phyloP scores from a whole-genome alignment of 2,888 invertebrate species.

The Conistra vaccinii region DNA sequence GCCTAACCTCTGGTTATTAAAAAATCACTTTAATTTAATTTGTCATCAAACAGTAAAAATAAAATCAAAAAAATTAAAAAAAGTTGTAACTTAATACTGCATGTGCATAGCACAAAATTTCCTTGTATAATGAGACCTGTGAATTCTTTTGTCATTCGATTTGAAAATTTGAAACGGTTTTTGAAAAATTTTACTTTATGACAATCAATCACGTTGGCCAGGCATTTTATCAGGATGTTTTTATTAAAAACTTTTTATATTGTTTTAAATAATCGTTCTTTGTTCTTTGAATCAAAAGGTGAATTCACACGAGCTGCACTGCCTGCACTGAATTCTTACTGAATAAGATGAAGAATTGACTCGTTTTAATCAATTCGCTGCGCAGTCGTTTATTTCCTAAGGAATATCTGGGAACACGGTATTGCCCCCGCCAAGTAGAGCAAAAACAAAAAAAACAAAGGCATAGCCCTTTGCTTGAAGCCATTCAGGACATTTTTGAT shows the following conservation, averaged over 20 bases:
- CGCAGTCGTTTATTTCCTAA: too few species aligned
- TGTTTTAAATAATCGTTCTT: not conserved
- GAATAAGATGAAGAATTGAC: too few species aligned
- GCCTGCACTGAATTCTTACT: too few species aligned
- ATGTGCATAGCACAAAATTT: conserved; percentile 81
- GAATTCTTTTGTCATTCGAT: conserved; percentile 72
- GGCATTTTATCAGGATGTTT: not conserved
- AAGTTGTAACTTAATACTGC: conserved; percentile 60
- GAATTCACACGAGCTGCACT: not conserved
- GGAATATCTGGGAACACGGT: too few species aligned
- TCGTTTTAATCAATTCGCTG: too few species aligned
- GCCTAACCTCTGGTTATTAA: conserved; percentile 71
- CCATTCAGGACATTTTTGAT: too few species aligned
- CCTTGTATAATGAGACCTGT: conserved; percentile 66
- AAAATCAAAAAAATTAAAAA: conserved; percentile 64
- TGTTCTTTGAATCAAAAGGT: not conserved
- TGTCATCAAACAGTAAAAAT: conserved; percentile 73
- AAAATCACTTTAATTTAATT: conserved; percentile 73
- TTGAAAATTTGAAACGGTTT: conserved; percentile 59
- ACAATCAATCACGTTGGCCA: conserved; percentile 39
- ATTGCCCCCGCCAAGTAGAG: too few species aligned
- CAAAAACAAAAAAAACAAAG: too few species aligned
- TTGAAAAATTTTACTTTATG: conserved; percentile 31
- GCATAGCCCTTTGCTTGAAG: too few species aligned
- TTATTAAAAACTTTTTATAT: conserved; percentile 1